Base-by-base conservation (phyloP, 2,888 invertebrate genomes). In the Dicranocentrus wangi region DNA sequence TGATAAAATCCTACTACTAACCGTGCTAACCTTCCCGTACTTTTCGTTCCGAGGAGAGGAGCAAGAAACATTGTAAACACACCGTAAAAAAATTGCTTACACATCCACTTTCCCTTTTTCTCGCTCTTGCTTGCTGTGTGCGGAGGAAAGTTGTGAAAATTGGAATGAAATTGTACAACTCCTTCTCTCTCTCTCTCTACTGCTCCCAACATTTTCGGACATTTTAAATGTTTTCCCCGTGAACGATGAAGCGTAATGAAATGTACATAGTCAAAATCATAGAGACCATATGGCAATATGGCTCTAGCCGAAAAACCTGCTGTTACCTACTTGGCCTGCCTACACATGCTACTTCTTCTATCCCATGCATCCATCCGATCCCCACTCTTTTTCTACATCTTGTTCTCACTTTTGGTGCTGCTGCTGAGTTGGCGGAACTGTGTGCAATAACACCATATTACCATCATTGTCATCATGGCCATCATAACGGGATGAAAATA, bases 401-500 rank as follows among this genome's bases (percentile, higher is more conserved):
- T n/a, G n/a, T n/a, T n/a, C n/a, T n/a, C n/a, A n/a, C n/a, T n/a
- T n/a, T n/a, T n/a, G n/a, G n/a, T n/a, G n/a, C n/a, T n/a, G n/a
- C n/a, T n/a, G n/a, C n/a, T n/a, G n/a, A n/a, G n/a, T n/a, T n/a
- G n/a, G n/a, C n/a, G n/a, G n/a, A n/a, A 19, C 60, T 21, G 43
- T 70, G 43, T n/a, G 43, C 61, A 73, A 55, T 32, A 70, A 21
- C 39, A 60, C 60, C 71, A 71, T 71, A 71, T 76, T 60, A 47
- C 66, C 75, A 42, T 47, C 68, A 55, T 75, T 66, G 55, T 75
- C 75, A 32, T 77, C 58, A 69, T 69, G 27, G 28, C 65, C 65
- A 75, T 77, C 69, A 69, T 69, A 77, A 61, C 51, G 19, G 53
- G 65, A 63, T 47, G 76, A 58, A 77, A 68, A 77, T 69, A 77